Evolutionary conservation across 2,888 invertebrate genomes (phyloP).

Genomic region (Agonopterix subpropinquella): DNA sequence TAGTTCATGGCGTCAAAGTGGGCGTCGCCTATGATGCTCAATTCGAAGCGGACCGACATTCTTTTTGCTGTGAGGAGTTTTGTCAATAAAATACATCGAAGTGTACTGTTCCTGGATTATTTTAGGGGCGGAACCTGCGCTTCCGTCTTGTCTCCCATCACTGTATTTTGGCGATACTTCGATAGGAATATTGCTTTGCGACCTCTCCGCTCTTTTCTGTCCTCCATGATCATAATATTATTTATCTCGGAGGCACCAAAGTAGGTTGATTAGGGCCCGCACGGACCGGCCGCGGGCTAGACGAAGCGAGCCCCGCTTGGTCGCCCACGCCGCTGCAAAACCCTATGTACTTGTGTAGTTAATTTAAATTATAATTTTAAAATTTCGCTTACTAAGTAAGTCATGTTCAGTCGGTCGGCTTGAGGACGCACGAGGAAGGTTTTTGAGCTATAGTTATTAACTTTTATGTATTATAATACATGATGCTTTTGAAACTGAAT

Average conservation of each 20-base stretch:
- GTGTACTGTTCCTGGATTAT: too few relatives aligned
- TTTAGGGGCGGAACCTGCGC: too few relatives aligned
- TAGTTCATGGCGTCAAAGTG: too few relatives aligned
- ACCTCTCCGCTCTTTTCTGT: too few relatives aligned
- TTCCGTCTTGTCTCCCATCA: too few relatives aligned
- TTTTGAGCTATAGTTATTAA: slow-evolving; percentile 66
- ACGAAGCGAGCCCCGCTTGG: neutral
- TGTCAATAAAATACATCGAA: too few relatives aligned
- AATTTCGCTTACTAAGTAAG: slow-evolving; percentile 68
- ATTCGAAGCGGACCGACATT: too few relatives aligned
- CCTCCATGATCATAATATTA: slow-evolving; percentile 12
- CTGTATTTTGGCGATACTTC: too few relatives aligned
- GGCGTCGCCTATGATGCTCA: too few relatives aligned
- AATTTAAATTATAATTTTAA: slow-evolving; percentile 57
- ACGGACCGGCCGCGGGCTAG: neutral
- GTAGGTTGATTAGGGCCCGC: slow-evolving; percentile 24
- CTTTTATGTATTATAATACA: slow-evolving; percentile 70
- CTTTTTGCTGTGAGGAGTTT: too few relatives aligned
- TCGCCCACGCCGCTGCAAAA: slow-evolving; percentile 7
- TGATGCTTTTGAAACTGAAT: slow-evolving; percentile 71
- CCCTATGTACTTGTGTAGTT: slow-evolving; percentile 26
- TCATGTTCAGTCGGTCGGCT: slow-evolving; percentile 59
- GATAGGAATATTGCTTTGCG: too few relatives aligned
- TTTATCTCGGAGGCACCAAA: slow-evolving; percentile 51
- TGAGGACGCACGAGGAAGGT: slow-evolving; percentile 53